Percentiles rank a stretch among this genome's conserved stretches.
Evolutionary conservation across 2,113 vertebrate species (phyloP).

Genomic region (Pontoporia blainvillei): DNA sequence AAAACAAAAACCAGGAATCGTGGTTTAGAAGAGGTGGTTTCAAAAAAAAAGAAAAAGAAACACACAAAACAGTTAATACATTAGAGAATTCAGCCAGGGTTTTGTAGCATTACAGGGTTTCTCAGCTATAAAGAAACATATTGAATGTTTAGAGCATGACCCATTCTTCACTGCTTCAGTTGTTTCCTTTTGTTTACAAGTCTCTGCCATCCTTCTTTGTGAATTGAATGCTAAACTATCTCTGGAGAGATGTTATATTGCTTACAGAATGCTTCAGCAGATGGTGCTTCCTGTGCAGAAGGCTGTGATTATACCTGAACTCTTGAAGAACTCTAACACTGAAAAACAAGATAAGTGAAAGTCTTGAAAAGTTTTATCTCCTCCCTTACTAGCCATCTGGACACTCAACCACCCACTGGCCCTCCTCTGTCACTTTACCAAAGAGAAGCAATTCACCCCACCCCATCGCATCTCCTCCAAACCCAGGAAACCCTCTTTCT

Average conservation of each 20-base stretch:
- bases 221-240: conserved; percentile 88
- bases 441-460: neutral
- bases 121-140: conserved; percentile 81
- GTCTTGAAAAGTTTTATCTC: conserved; percentile 73
- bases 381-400: conserved; percentile 9
- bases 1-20: neutral
- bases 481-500: neutral
- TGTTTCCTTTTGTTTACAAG: conserved; percentile 88
- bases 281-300: conserved; percentile 87
- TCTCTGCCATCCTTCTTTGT: conserved; percentile 85
- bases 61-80: conserved; percentile 74
- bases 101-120: conserved; percentile 76
- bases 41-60: neutral
- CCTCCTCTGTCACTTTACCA: neutral
- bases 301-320: conserved; percentile 89
- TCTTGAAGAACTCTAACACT: conserved; percentile 83
- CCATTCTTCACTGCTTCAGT: conserved; percentile 82
- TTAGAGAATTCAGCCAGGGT: conserved; percentile 72
- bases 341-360: conserved; percentile 81
- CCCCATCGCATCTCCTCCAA: neutral
- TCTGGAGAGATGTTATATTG: conserved; percentile 85
- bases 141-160: conserved; percentile 81
- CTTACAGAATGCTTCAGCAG: conserved; percentile 87
- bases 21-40: neutral
- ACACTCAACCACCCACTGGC: neutral